phyloP scores from a whole-genome alignment of 2,888 invertebrate genomes.

The Alcis repandata region DNA sequence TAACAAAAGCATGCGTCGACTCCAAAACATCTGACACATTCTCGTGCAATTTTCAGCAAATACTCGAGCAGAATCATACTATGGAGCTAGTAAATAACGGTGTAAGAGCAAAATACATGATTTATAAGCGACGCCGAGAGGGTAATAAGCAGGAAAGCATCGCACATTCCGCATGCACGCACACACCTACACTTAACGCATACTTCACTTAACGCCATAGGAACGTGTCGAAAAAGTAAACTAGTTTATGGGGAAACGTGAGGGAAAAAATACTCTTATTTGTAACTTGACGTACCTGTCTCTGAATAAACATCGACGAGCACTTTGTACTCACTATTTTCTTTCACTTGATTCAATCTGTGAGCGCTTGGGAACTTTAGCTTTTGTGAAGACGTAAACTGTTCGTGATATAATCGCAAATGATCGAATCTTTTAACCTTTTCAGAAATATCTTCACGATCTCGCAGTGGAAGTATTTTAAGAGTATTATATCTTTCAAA shows the following conservation, averaged over 20 bases:
- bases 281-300: conserved; percentile 18
- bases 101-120: conserved; percentile 45
- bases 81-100: conserved; percentile 46
- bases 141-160: conserved; percentile 45
- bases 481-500: too few relatives aligned
- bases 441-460: too few relatives aligned
- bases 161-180: conserved; percentile 47
- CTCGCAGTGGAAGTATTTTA: too few relatives aligned
- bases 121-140: conserved; percentile 47
- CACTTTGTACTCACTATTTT: conserved; percentile 13
- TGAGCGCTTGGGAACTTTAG: conserved; percentile 1
- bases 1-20: conserved; percentile 4
- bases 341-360: conserved; percentile 16
- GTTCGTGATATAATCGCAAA: background rate
- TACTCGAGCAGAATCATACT: conserved; percentile 40
- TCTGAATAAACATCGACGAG: conserved; percentile 13
- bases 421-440: too few relatives aligned
- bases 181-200: conserved; percentile 47
- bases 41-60: conserved; percentile 26
- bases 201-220: conserved; percentile 55
- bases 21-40: conserved; percentile 27
- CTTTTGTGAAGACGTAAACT: conserved; percentile 9
- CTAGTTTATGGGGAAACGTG: conserved; percentile 36
- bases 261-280: conserved; percentile 14
- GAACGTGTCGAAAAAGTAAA: conserved; percentile 60